Base-by-base conservation (phyloP, 1,140 invertebrate species). In the Zaprionus davidi region DNA sequence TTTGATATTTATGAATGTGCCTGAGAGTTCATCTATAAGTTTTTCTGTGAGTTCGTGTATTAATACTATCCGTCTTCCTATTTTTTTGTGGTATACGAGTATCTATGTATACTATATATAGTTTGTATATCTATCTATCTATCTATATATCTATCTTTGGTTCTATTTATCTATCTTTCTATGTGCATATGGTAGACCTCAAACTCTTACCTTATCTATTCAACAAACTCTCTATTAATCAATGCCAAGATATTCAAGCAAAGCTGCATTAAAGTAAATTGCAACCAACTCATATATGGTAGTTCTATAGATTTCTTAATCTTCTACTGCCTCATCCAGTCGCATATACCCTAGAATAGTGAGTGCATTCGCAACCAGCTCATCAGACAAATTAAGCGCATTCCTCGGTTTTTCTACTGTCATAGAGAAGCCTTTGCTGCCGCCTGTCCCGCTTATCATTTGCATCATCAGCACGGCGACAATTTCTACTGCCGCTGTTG, bases 331-430 rank as follows among this genome's bases (percentile, higher is more conserved):
- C 7, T 3, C 1, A 46, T 2, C 7, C 3, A 17, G 6, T 46
- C 41, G 41, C 3, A 2, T 51, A 51, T 22, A 51, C 11, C 20
- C 46, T 12, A 22, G 1, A 22, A 24, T 13, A 51, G n/a, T 28
- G 2, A 84, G 81, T 12, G 78, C 66, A 36, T 66, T 51, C 58
- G 64, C 71, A 75, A 63, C 38, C 28, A 82, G 70, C 65, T 82
- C 76, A 82, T 82, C 71, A 28, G 41, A 77, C 72, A 87, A 87
- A 86, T 86, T 87, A 86, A 85, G 69, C 73, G 83, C 83, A 86
- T 86, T 86, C 83, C 79, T 74, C 41, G 38, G 44, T 38, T 71
- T 38, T 59, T 60, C 31, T 68, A 41, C 65, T 79, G 20, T 7
- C 44, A 51, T 7, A 13, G 46, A 24, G 46, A 46, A 46, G 41